A percentile compares a stretch with the other conserved stretches of the same genome.
These are phyloP conservation scores for Odontamblyopus rebecca DNA, from an alignment of 2,797 vertebrate species.

Conservation along the genomic window DNA sequence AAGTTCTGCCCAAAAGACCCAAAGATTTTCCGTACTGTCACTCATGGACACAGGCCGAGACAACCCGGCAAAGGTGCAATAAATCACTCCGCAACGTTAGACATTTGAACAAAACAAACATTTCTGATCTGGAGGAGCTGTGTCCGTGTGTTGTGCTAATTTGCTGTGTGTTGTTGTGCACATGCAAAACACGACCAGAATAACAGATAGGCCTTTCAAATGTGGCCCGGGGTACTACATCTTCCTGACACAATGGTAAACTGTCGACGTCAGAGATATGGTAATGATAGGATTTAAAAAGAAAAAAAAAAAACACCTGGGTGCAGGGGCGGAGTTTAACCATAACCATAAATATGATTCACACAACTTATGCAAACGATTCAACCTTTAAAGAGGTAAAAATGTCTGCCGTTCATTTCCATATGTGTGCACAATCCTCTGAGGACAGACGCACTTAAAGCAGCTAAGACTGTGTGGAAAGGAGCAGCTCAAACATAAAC, in stretches of 20 bases:
- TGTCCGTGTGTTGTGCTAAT: conserved; percentile 41
- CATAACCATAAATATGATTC: conserved; percentile 46
- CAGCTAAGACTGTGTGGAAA: background rate
- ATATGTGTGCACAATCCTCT: conserved; percentile 14
- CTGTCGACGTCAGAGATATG: conserved; percentile 54
- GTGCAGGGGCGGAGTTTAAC: conserved; percentile 2
- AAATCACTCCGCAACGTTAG: background rate
- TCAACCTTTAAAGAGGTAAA: conserved; percentile 61
- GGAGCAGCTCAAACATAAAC: conserved; percentile 6
- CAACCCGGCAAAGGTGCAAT: background rate
- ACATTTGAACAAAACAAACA: conserved; percentile 4
- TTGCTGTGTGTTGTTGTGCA: conserved; percentile 27
- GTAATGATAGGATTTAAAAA: conserved; percentile 37
- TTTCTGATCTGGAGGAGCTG: conserved; percentile 17
- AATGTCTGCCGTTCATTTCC: conserved; percentile 32
- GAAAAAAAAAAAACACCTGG: background rate
- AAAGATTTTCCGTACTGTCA: too few relatives aligned
- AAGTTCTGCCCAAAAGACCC: background rate
- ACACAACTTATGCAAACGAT: conserved; percentile 53
- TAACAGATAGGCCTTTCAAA: conserved; percentile 49
- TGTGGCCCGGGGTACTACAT: conserved; percentile 38
- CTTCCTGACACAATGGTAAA: conserved; percentile 62
- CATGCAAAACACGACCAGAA: conserved; percentile 41
- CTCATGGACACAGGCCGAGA: too few relatives aligned
- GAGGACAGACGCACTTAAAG: conserved; percentile 7